phyloP scores from a whole-genome alignment of 2,888 invertebrate species.

The Disparrhopalites patrizii region DNA sequence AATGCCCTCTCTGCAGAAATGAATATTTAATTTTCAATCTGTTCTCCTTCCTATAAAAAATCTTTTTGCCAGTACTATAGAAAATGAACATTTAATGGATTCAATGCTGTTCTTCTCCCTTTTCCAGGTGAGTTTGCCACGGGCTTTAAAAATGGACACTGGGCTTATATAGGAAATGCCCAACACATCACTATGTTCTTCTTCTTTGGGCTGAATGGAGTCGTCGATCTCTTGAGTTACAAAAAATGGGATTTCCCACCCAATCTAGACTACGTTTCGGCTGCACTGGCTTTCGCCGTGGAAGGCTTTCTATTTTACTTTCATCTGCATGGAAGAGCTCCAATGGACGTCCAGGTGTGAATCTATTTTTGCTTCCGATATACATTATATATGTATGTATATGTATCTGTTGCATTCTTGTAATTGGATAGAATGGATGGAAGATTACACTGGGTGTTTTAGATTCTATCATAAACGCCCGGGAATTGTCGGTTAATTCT shows the following conservation, averaged over 20 bases:
- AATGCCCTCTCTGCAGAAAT: no score
- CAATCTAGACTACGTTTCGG: slow-evolving; percentile 52
- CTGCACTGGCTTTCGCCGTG: slow-evolving; percentile 52
- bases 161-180: slow-evolving; percentile 46
- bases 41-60: no score
- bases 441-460: no score
- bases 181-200: slow-evolving; percentile 57
- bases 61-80: no score
- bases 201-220: slow-evolving; percentile 54
- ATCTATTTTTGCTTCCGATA: no score
- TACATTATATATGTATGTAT: no score
- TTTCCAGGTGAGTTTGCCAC: slow-evolving; percentile 51
- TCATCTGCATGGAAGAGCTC: slow-evolving; percentile 54
- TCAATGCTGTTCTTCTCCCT: background rate
- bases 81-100: no score
- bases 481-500: no score
- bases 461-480: no score
- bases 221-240: slow-evolving; percentile 52
- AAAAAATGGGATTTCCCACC: slow-evolving; percentile 51
- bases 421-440: no score
- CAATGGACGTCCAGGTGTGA: slow-evolving; percentile 51
- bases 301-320: slow-evolving; percentile 55
- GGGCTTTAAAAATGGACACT: slow-evolving; percentile 50
- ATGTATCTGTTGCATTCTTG: no score
- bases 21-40: no score